Evolutionary conservation across 2,113 vertebrate genomes (phyloP), one percentile per base, ranked within the genome.

Genomic region (Acrocephalus arundinaceus): DNA sequence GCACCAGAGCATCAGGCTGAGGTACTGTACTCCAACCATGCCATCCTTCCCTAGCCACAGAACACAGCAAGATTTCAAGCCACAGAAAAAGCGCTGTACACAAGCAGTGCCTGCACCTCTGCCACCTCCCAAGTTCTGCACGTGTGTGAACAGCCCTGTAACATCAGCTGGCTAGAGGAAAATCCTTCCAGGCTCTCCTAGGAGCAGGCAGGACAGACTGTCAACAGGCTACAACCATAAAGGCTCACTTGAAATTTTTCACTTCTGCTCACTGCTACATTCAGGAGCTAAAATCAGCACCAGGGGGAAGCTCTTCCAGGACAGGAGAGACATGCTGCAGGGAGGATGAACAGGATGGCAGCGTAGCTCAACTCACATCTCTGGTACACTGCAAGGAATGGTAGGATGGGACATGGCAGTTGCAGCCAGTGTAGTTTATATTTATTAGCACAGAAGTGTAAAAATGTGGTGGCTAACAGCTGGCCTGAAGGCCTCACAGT

Each of bases 381-480:
- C 59, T 46, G 49, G 30, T 35, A 57, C 3, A 4, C 46, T 4
- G 27, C 55, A 15, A 65, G 67, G 1, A 46, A 46, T 7, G 13
- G 45, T 39, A 58, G 59, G 71, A 48, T 31, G 12, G 68, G 73
- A 87, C 55, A 13, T 2, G 46, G n/a, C 82, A 93, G 65, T 57
- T 91, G 80, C 82, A 93, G 83, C 54, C 76, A 78, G 76, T 74
- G 79, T 52, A 93, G 83, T 93, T 96, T 80, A 41, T 96, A 93
- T 96, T 97, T 97, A 95, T 96, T 96, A 87, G 83, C 45, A 33
- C 78, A 95, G 87, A 96, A 96, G 89, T 90, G 93, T 93, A 90
- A 96, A 97, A 61, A 37, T 37, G 16, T 39, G 59, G 59, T 61
- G 35, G 35, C 59, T 61, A 39, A 39, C 35, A 61, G 35, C 35